These are phyloP conservation scores for Cryptoprocta ferox DNA, from an alignment of 2,797 vertebrate species.

Conservation along the genomic window DNA sequence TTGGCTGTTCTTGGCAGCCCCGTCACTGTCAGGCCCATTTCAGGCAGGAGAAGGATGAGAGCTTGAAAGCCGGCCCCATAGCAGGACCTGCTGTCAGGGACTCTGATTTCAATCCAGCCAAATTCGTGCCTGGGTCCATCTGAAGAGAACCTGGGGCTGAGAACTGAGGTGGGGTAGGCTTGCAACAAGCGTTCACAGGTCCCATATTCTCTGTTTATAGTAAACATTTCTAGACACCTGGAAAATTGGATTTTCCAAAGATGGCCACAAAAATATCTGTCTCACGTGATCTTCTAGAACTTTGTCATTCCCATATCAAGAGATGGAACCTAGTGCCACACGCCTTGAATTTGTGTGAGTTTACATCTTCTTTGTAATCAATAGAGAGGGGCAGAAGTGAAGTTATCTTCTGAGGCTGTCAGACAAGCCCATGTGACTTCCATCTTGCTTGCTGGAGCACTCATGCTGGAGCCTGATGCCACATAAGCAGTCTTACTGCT, in stretches of 20 bases:
- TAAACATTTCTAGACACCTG: not conserved
- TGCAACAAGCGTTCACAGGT: not conserved
- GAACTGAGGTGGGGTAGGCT: not conserved
- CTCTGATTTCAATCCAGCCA: not conserved
- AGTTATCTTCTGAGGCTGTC: not conserved
- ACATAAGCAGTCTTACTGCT: not conserved
- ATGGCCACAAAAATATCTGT: not conserved
- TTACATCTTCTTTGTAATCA: not conserved
- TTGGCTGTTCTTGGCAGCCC: not conserved
- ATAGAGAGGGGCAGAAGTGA: not conserved
- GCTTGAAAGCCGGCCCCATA: not conserved
- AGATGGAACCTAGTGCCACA: not conserved
- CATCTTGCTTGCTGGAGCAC: not conserved
- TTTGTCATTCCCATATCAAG: not conserved
- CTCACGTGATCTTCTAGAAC: not conserved
- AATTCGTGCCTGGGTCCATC: too few relatives aligned
- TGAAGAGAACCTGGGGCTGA: not conserved
- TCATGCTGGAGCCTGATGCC: not conserved
- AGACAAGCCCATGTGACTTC: not conserved
- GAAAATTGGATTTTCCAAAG: not conserved
- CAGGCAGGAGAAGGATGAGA: not conserved
- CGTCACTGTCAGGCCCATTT: not conserved
- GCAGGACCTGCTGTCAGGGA: not conserved
- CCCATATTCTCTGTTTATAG: not conserved
- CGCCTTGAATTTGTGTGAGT: not conserved